These are phyloP conservation scores for Temnothorax curvispinosus DNA, from an alignment of 1,140 invertebrate genomes.

Conservation along the genomic window DNA sequence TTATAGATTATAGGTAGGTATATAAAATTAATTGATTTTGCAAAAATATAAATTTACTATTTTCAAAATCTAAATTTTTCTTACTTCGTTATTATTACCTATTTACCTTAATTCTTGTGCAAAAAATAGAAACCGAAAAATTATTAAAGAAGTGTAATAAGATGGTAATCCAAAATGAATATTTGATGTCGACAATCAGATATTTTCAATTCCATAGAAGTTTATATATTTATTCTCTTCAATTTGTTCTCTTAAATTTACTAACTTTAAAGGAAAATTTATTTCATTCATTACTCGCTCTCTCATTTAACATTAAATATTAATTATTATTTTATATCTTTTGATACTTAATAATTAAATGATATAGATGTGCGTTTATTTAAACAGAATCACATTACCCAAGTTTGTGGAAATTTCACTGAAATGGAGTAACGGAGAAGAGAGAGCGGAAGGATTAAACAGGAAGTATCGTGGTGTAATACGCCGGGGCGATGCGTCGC, in stretches of 20 bases:
- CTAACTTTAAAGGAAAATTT: background rate
- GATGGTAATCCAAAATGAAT: background rate
- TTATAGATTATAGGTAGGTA: too few species aligned
- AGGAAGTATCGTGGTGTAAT: conserved; percentile 50
- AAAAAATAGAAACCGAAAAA: background rate
- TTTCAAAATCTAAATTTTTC: background rate
- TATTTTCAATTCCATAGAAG: background rate
- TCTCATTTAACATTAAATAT: background rate
- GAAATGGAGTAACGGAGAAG: conserved; percentile 9
- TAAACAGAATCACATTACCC: conserved; percentile 24
- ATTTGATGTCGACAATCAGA: background rate
- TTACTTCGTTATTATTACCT: background rate
- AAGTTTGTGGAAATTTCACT: conserved; percentile 49
- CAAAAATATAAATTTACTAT: background rate
- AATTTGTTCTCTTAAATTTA: background rate
- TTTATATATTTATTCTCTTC: background rate
- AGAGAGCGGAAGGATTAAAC: conserved; percentile 53
- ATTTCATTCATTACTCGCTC: conserved; percentile 6
- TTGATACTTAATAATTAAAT: conserved; percentile 36
- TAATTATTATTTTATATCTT: background rate
- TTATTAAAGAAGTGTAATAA: background rate
- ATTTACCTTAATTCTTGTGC: background rate
- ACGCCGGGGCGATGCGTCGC: conserved; percentile 38
- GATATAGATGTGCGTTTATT: conserved; percentile 16
- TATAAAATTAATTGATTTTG: background rate